Base-by-base conservation (phyloP, 2,797 vertebrate genomes). In the Falco biarmicus region DNA sequence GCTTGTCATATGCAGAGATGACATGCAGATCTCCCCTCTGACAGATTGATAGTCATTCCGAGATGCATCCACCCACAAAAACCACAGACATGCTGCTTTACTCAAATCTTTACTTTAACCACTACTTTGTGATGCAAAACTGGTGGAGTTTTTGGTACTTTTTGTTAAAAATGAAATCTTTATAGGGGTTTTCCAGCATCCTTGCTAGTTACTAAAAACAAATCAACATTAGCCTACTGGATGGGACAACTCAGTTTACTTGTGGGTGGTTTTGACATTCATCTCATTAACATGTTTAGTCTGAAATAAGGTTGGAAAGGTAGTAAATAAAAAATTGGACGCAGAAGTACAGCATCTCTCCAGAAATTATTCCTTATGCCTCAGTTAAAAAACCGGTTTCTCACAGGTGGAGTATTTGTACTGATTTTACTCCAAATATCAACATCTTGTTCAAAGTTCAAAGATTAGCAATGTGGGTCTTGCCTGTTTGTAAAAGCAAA, bases 131-230 rank as follows among this genome's bases (percentile, higher is more conserved):
- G 98, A 98, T 98, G 98, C 98, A 98, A 98, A 98, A 98, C 97
- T 97, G 96, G 97, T 96, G 98, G 98, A 98, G 98, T 98, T 98
- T 98, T 98, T 96, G 98, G 98, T 98, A 98, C 98, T 98, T 98
- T 98, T 97, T 98, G 98, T 97, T 96, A 95, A 98, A 98, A 98
- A 97, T 87, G 97, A 98, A 98, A 97, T 97, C 97, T 98, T 97
- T 54, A 89, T 43, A 94, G 98, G 98, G 98, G 97, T 98, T 98
- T 98, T 98, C 98, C 98, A 97, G 87, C 98, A 96, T 97, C 93
- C 96, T 95, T 74, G 93, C 90, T 93, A 93, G 94, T 97, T 97
- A 97, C 95, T 97, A 97, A 95, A 97, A 97, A 96, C 95, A 96
- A 97, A 95, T 84, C 73, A 91, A 91, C 93, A 89, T 93, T 80